A percentile compares a stretch with the other conserved stretches of the same genome.
Conservation (phyloP, 2,797 vertebrate genomes). For the Eospalax fontanierii region DNA sequence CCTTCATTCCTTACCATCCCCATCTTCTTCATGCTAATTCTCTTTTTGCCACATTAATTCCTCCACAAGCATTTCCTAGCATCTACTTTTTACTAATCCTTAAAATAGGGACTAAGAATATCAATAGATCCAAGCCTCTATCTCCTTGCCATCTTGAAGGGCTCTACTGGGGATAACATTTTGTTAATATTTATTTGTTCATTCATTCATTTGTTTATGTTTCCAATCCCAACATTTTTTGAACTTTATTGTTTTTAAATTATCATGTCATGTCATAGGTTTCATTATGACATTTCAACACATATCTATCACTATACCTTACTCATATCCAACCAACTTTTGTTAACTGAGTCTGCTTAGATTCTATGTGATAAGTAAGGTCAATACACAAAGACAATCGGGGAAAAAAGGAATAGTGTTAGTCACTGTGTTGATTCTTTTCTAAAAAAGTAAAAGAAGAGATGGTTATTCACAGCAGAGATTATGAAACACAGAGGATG, state of each 20-base stretch:
- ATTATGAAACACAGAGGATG: background rate
- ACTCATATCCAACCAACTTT: background rate
- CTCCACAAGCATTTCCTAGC: background rate
- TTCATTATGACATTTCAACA: background rate
- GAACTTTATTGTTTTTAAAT: background rate
- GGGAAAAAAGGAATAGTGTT: background rate
- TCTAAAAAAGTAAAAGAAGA: background rate
- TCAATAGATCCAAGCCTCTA: background rate
- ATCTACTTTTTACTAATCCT: background rate
- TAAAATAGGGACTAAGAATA: background rate
- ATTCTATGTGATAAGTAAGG: background rate
- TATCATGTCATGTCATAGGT: background rate
- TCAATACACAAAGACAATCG: background rate
- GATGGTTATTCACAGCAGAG: background rate
- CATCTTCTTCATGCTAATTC: background rate
- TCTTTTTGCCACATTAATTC: background rate
- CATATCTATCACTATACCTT: background rate
- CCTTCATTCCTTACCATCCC: background rate
- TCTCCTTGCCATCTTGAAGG: background rate
- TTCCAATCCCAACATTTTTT: background rate
- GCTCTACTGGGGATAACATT: background rate
- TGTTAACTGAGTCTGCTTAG: background rate
- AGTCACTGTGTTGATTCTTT: background rate
- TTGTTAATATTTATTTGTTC: background rate
- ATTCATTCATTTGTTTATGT: background rate